Evolutionary conservation across 2,888 invertebrate species (phyloP), one percentile per base, ranked within the genome.

Genomic region (Ochropacha duplaris): DNA sequence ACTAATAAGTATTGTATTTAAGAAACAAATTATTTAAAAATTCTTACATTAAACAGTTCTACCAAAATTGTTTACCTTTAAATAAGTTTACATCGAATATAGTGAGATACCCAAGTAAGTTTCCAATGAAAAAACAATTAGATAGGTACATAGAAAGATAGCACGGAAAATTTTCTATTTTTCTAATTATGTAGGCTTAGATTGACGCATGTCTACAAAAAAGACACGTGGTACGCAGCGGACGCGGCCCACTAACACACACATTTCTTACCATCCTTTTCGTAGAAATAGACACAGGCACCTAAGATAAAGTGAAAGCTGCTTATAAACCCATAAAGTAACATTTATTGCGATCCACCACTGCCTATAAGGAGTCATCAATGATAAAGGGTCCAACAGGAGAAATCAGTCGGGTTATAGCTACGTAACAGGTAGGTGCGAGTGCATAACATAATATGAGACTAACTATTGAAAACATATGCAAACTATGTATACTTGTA

Each of bases 161-260:
- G 64, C 57, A 65, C 70, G 70, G 71, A 73, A 74, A 75, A 78
- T 79, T 77, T 81, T 80, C 73, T 77, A 83, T 87, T 86, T 88
- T 84, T 87, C 84, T 86, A 84, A 88, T 87, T 86, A 87, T 83
- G 81, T 87, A 81, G 85, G 84, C 81, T 79, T 81, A 82, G 81
- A 82, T 83, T 79, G 84, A 82, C 74, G 76, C 73, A 72, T 66
- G 79, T 79, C 71, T 69, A 87, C 83, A 90, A 90, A 90, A 89
- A 87, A 79, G 74, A 74, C 75, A 78, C 78, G 78, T 76, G 80
- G 83, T 72, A 69, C 69, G 71, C 85, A 79, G 81, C 90, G 89
- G 90, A 88, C 88, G 83, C 88, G 92, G 76, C 90, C 88, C 87
- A 92, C 92, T 92, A 80, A 91, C 92, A 91, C 84, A 87, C 83